These are phyloP conservation scores for Eucidaris tribuloides DNA, from an alignment of 35 echinoderm and acorn worm genomes.

Conservation along the genomic window DNA sequence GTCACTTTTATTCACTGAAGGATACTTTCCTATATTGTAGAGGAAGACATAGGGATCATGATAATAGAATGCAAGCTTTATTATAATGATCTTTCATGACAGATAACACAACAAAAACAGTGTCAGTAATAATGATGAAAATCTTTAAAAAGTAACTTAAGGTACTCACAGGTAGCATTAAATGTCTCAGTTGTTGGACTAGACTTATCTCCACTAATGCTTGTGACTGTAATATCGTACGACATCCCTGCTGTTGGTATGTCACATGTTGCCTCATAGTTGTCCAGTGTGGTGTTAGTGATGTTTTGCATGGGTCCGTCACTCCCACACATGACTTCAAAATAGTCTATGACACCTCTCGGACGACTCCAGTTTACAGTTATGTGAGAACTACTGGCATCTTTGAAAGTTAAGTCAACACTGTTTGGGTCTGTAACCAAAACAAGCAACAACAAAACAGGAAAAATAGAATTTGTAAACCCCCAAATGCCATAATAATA, in stretches of 20 bases:
- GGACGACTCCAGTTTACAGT: not conserved
- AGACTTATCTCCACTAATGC: not conserved
- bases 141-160: no score
- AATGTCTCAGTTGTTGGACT: not conserved
- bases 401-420: not conserved
- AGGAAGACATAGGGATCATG: no score
- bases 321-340: not conserved
- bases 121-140: no score
- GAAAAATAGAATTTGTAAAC: no score
- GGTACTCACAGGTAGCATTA: conserved; percentile 4
- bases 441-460: no score
- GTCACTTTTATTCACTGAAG: no score
- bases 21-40: no score
- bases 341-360: not conserved
- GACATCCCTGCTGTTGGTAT: not conserved
- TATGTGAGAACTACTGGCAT: not conserved
- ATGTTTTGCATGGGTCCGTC: not conserved
- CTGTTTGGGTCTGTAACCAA: not conserved
- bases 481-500: no score
- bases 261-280: not conserved
- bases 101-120: no score
- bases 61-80: no score
- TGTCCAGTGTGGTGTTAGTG: not conserved
- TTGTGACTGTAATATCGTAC: conserved; percentile 4
- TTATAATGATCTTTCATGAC: no score